Evolutionary conservation across 2,797 vertebrate species (phyloP), one percentile per base, ranked within the genome.

Genomic region (Spheniscus humboldti): DNA sequence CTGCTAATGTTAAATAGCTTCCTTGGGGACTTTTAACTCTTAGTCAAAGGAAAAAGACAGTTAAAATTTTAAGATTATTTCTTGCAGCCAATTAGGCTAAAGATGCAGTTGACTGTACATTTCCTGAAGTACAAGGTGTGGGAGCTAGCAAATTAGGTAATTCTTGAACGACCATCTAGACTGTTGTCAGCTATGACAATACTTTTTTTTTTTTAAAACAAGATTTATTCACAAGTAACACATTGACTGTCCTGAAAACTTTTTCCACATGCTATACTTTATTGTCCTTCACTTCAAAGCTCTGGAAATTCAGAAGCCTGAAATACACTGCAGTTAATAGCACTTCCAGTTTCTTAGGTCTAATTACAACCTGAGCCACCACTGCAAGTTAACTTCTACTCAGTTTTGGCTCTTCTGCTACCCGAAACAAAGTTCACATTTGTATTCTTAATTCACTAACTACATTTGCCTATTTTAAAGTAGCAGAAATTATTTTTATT

Each of bases 221-320:
- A 59, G 15, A 76, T 72, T 72, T 81, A 81, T 41, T 78, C 47
- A 27, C 25, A 87, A 81, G 22, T 41, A 89, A 88, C 31, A 77
- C 20, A 52, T 28, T 39, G 16, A 93, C 59, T 31, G 23, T 48
- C 62, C 37, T 41, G 55, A 79, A 63, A 23, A 0, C 18, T 77
- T 86, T 68, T 92, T 55, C 52, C 69, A 88, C 45, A 30, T 45
- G 73, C 39, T 74, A 45, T 41, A 30, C 22, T 69, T 92, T 2
- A 73, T 62, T 91, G 41, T 73, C 64, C 59, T 62, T 88, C 78
- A 85, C 67, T 69, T 96, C 75, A 92, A 82, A 94, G 85, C 59
- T 66, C 47, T 73, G 33, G 62, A 74, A 94, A 91, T 77, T 81
- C 81, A 86, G 78, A 75, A 87, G 62, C 48, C 66, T 15, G 6